Evolutionary conservation across 2,797 vertebrate species (phyloP).

Genomic region (Tympanoctomys barrerae): DNA sequence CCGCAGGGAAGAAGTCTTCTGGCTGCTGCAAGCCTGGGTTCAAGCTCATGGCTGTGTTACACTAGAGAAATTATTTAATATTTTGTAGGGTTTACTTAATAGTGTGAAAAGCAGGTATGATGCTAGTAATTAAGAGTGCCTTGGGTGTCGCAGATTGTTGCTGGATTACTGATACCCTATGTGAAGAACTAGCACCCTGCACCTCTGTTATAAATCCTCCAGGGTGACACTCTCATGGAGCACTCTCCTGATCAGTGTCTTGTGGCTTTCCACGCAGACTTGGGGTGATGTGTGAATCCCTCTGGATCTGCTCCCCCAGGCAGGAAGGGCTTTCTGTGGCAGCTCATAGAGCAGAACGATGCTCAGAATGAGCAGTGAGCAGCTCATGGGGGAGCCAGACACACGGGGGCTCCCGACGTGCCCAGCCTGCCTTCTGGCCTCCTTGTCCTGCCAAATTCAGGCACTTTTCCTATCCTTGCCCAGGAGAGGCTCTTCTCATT

Average conservation of each 20-base stretch:
- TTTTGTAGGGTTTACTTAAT: too few species aligned
- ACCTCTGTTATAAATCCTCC: background rate
- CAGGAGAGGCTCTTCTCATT: background rate
- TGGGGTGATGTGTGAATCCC: background rate
- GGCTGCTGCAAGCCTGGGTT: background rate
- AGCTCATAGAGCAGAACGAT: fast-evolving
- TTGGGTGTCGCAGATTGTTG: background rate
- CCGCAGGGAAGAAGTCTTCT: background rate
- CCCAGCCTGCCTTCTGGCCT: fast-evolving
- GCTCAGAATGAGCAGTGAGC: background rate
- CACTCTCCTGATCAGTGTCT: background rate
- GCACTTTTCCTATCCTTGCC: background rate
- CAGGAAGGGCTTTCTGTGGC: fast-evolving
- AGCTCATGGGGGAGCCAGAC: background rate
- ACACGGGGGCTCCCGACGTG: fast-evolving
- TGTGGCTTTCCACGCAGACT: background rate
- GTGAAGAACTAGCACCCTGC: background rate
- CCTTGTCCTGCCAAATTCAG: background rate
- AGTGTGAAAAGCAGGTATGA: background rate
- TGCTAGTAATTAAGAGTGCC: too few species aligned
- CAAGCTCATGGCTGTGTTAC: background rate
- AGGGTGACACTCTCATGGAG: fast-evolving
- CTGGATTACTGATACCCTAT: too few species aligned
- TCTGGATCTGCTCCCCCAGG: too few species aligned
- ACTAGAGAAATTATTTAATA: too few species aligned